These are phyloP conservation scores for Blennius ocellaris DNA, from an alignment of 2,113 vertebrate genomes.

Conservation along the genomic window DNA sequence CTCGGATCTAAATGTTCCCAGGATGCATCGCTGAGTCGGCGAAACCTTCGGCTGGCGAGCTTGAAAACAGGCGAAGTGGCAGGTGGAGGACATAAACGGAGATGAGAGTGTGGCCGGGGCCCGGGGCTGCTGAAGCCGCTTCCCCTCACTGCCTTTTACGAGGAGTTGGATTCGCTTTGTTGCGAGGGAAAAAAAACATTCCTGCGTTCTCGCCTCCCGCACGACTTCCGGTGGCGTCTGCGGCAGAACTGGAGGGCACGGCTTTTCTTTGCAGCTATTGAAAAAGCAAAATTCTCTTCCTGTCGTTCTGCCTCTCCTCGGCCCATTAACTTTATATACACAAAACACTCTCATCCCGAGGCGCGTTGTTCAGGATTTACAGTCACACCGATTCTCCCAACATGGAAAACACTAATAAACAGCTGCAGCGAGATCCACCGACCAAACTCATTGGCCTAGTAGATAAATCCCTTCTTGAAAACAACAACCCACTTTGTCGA, in stretches of 20 bases:
- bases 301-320: constrained; percentile 9
- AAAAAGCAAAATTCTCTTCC: constrained; percentile 45
- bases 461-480: constrained; percentile 36
- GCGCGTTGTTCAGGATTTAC: constrained; percentile 29
- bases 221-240: constrained; percentile 7
- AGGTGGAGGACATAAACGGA: not conserved
- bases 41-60: not conserved
- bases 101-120: not conserved
- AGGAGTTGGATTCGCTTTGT: constrained; percentile 20
- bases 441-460: not conserved
- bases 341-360: constrained; percentile 6
- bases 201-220: constrained; percentile 20
- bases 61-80: not conserved
- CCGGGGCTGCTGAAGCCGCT: constrained; percentile 5
- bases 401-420: constrained; percentile 42
- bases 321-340: constrained; percentile 50
- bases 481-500: constrained; percentile 10
- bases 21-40: not conserved
- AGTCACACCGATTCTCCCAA: constrained; percentile 43
- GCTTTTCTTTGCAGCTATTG: constrained; percentile 44
- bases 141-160: constrained; percentile 27
- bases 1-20: not conserved
- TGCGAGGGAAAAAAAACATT: constrained; percentile 2
- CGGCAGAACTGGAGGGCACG: constrained; percentile 28
- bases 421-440: not conserved